Percentiles rank a stretch among this genome's conserved stretches.
Conservation (phyloP, 1,140 invertebrate species). For the Megalonaias nervosa region DNA sequence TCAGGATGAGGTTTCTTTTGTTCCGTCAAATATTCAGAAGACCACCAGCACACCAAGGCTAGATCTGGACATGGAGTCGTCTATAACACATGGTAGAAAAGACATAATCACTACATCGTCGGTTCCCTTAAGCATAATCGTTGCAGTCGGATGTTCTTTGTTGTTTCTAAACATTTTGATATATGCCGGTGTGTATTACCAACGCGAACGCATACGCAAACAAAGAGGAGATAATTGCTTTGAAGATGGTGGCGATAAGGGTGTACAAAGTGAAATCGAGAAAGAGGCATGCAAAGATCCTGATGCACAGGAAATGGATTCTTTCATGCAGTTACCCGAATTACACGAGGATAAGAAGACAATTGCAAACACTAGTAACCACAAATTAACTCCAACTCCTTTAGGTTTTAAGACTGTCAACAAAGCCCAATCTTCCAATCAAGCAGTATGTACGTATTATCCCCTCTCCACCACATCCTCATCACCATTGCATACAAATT, state of each 20-base stretch:
- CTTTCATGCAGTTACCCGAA: conserved; percentile 3
- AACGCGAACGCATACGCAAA: conserved; percentile 81
- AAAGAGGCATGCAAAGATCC: conserved; percentile 2
- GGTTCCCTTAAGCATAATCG: conserved; percentile 77
- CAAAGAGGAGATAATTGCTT: conserved; percentile 9
- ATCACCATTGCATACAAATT: conserved; percentile 36
- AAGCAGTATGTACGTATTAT: conserved; percentile 28
- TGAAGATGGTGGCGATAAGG: background rate
- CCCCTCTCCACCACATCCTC: conserved; percentile 31
- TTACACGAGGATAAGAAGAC: background rate
- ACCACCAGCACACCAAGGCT: conserved; percentile 5
- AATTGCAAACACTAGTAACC: conserved; percentile 11
- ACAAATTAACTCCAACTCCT: background rate
- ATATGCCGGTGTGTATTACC: conserved; percentile 94
- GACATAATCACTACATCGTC: conserved; percentile 2
- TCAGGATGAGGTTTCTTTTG: conserved; percentile 36
- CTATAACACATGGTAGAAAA: background rate
- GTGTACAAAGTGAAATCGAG: background rate
- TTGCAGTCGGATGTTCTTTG: conserved; percentile 93
- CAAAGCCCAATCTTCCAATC: conserved; percentile 17
- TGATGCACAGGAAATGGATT: background rate
- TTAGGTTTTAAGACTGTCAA: conserved; percentile 11
- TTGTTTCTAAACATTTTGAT: conserved; percentile 93
- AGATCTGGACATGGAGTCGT: background rate
- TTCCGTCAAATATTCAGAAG: conserved; percentile 30